Evolutionary conservation across 2,797 vertebrate species (phyloP), one percentile per base, ranked within the genome.

Genomic region (Enteromius fasciolatus): DNA sequence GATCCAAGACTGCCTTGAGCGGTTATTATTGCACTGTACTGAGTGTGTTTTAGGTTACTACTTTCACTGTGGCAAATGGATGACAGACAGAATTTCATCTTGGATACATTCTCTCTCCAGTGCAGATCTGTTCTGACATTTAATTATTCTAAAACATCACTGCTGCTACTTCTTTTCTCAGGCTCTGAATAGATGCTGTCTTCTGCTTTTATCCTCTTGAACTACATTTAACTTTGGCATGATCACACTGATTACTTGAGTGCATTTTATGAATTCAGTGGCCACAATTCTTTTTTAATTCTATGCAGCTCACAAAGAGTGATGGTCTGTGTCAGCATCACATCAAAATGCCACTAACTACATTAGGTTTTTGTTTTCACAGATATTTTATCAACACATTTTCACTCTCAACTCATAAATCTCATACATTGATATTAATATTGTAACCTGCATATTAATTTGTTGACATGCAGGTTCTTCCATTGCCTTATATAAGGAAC

Each of bases 101-200:
- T 59, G n/a, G 4, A n/a, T 44, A 44, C 3, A 44, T 59, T 61
- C n/a, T 61, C 8, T 76, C 52, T 76, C 54, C 33, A 17, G 54
- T 61, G 52, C 28, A 69, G 77, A 68, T 79, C n/a, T 79, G 50
- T 44, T 79, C 48, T 69, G 33, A 69, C 48, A 69, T 54, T 41
- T 79, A 39, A 69, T 79, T 79, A 79, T 68, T 17, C 28, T 36
- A 20, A 77, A 44, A 64, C 41, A 66, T 67, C 48, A 39, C 28
- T 48, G 11, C 25, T 63, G 25, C 25, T 63, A 36, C 46, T 66
- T 12, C 41, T 77, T 17, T 18, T 64, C 15, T 64, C 15, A 20
- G 44, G 3, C 54, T 63, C 25, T 31, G 76, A 48, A 64, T 7
- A 31, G 57, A 76, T 72, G 25, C 25, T 31, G 69, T 72, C 69